Conservation (phyloP, 2,797 vertebrate genomes). For the Enteromius paludinosus region DNA sequence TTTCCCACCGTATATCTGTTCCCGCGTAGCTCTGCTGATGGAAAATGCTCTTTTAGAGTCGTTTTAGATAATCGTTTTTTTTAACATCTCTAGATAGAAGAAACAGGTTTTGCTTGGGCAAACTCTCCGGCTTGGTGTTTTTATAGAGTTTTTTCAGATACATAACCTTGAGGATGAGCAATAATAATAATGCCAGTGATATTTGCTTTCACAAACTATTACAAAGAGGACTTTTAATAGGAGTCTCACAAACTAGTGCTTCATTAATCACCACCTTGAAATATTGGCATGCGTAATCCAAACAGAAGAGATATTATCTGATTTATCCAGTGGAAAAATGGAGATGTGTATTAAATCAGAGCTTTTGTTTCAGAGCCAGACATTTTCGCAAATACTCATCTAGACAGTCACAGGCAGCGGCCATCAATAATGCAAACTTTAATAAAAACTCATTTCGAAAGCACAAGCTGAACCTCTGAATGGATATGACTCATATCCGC, state of each 20-base stretch:
- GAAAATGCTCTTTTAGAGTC: neutral
- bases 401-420: neutral
- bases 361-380: constrained; percentile 18
- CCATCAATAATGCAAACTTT: constrained; percentile 52
- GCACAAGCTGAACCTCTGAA: constrained; percentile 24
- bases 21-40: neutral
- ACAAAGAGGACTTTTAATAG: too few species aligned
- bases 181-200: constrained; percentile 2
- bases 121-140: neutral
- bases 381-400: constrained; percentile 18
- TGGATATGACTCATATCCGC: constrained; percentile 29
- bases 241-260: neutral
- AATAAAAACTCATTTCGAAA: constrained; percentile 36
- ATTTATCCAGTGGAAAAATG: constrained; percentile 15
- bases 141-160: neutral
- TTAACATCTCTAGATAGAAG: neutral
- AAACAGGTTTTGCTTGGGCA: neutral
- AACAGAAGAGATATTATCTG: constrained; percentile 1
- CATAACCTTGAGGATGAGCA: neutral
- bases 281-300: neutral
- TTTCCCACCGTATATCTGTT: neutral
- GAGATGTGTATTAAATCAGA: constrained; percentile 31
- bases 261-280: constrained; percentile 18
- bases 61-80: neutral
- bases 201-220: neutral